phyloP scores from a whole-genome alignment of 2,888 invertebrate genomes.

The Drosophila ezoana region DNA sequence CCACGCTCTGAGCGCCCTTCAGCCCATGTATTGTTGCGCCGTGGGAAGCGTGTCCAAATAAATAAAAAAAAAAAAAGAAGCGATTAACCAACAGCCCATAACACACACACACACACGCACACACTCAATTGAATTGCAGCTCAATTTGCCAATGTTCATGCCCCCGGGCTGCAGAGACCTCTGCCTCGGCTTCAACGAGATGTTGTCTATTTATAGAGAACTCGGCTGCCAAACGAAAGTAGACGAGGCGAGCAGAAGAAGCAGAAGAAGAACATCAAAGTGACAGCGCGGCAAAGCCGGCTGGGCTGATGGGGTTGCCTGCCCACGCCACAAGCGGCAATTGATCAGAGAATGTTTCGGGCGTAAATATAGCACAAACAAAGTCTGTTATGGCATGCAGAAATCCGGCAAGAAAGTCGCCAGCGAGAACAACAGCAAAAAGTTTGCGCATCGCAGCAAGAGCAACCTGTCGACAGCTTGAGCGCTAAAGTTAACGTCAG shows the following conservation, averaged over 20 bases:
- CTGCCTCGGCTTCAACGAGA: not conserved
- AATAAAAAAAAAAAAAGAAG: slow-evolving; percentile 19
- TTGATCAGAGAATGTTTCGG: slow-evolving; percentile 29
- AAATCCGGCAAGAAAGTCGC: slow-evolving; percentile 74
- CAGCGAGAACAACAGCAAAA: slow-evolving; percentile 50
- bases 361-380: slow-evolving; percentile 63
- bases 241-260: slow-evolving; percentile 10
- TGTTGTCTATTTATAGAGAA: slow-evolving; percentile 40
- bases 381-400: slow-evolving; percentile 66
- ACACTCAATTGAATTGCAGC: slow-evolving; percentile 38
- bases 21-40: slow-evolving; percentile 15
- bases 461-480: slow-evolving; percentile 62
- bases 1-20: slow-evolving; percentile 47
- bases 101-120: slow-evolving; percentile 17
- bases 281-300: slow-evolving; percentile 55
- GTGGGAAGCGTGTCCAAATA: slow-evolving; percentile 16
- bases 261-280: slow-evolving; percentile 57
- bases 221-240: slow-evolving; percentile 42
- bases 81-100: slow-evolving; percentile 25
- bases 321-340: slow-evolving; percentile 35
- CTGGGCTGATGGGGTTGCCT: not conserved
- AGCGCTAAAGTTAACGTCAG: slow-evolving; percentile 20
- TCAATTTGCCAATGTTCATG: slow-evolving; percentile 42
- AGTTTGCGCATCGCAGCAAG: slow-evolving; percentile 73
- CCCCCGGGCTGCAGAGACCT: not conserved